These are phyloP conservation scores for Toxotes jaculatrix DNA, from an alignment of 2,113 vertebrate genomes.

Conservation along the genomic window DNA sequence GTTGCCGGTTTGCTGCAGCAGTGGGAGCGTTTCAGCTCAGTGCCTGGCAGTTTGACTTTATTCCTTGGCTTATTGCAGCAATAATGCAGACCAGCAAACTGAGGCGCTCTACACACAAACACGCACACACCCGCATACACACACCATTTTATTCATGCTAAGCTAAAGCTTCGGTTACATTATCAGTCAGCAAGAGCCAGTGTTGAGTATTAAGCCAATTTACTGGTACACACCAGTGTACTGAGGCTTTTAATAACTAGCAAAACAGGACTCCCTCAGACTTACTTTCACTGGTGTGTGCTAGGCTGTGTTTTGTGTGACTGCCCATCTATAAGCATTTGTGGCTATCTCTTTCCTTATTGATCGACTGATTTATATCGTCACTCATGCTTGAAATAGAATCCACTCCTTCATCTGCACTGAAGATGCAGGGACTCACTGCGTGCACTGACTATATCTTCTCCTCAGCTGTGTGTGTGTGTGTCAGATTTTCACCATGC, in stretches of 20 bases:
- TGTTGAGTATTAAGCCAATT: slow-evolving; percentile 70
- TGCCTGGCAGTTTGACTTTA: slow-evolving; percentile 68
- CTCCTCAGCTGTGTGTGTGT: slow-evolving; percentile 8
- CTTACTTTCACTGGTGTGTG: slow-evolving; percentile 53
- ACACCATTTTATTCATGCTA: slow-evolving; percentile 62
- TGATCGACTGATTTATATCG: slow-evolving; percentile 75
- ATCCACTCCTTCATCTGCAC: slow-evolving; percentile 65
- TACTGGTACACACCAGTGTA: slow-evolving; percentile 59
- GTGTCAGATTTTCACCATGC: slow-evolving; percentile 8
- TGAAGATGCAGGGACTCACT: slow-evolving; percentile 26
- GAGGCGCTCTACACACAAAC: slow-evolving; percentile 18
- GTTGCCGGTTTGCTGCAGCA: slow-evolving; percentile 54
- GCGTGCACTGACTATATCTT: slow-evolving; percentile 36
- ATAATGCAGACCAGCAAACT: slow-evolving; percentile 71
- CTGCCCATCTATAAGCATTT: slow-evolving; percentile 54
- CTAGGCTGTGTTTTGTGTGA: slow-evolving; percentile 48
- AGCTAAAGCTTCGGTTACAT: slow-evolving; percentile 55
- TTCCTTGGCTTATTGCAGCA: slow-evolving; percentile 69
- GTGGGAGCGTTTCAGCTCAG: slow-evolving; percentile 56
- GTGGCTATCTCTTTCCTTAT: slow-evolving; percentile 66
- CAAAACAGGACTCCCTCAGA: slow-evolving; percentile 56
- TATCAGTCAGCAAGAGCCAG: slow-evolving; percentile 59
- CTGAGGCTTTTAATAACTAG: slow-evolving; percentile 66
- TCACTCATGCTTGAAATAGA: slow-evolving; percentile 81
- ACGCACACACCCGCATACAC: slow-evolving; percentile 21